These are phyloP conservation scores for Dryocosmus kuriphilus DNA, from an alignment of 2,888 invertebrate genomes.

Conservation along the genomic window DNA sequence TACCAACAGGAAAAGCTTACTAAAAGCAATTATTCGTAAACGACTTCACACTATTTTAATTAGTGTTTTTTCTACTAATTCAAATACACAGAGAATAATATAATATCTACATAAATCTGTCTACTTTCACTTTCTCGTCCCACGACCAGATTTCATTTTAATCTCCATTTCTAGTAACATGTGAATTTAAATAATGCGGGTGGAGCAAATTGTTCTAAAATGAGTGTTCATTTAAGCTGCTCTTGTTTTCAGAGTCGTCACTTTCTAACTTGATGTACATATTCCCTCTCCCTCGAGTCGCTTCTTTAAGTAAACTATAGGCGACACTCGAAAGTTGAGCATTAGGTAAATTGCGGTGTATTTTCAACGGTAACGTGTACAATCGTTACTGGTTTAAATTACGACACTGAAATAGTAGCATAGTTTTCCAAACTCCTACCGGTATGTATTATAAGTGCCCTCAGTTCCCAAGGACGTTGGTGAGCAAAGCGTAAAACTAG, in stretches of 20 bases:
- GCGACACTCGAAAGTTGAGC: conserved; percentile 7
- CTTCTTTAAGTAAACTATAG: conserved; percentile 9
- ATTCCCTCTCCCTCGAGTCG: background rate
- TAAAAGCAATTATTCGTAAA: no score
- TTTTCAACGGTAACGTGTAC: conserved; percentile 11
- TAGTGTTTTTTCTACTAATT: no score
- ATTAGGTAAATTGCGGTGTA: conserved; percentile 23
- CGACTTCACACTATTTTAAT: no score
- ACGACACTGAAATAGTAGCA: conserved; percentile 33
- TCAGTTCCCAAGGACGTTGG: conserved; percentile 64
- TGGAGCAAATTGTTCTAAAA: background rate
- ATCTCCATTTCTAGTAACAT: conserved; percentile 2
- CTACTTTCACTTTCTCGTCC: conserved; percentile 1
- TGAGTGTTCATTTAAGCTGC: conserved; percentile 7
- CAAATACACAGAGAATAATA: no score
- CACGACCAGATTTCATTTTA: conserved; percentile 5
- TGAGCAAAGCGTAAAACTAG: conserved; percentile 70
- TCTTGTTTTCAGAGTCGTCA: conserved; percentile 15
- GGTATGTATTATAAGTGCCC: conserved; percentile 34
- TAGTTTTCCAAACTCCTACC: conserved; percentile 31
- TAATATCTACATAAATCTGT: no score
- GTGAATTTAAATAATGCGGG: background rate
- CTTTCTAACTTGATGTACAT: conserved; percentile 27
- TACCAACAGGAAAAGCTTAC: no score
- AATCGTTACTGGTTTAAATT: conserved; percentile 41